phyloP scores from a whole-genome alignment of 2,797 vertebrate genomes.

The Anguilla megastoma region DNA sequence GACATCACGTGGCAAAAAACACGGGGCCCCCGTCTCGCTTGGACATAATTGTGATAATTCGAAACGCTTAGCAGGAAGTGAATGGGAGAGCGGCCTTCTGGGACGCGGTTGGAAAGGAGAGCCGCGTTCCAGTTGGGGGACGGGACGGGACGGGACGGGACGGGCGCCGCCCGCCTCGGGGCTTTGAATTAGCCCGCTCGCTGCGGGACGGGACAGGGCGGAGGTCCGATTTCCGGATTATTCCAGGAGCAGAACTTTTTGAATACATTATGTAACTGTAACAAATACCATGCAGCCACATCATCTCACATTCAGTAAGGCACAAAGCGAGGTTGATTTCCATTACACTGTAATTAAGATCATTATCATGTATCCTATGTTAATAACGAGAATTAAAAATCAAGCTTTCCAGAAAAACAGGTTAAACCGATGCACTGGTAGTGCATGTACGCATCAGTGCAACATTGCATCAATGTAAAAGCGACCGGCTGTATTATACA shows the following conservation, averaged over 20 bases:
- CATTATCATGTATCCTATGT: too few relatives aligned
- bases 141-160: not conserved
- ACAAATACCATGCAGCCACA: not conserved
- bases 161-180: constrained; percentile 37
- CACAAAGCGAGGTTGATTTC: not conserved
- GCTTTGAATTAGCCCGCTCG: constrained; percentile 51
- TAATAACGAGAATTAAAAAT: too few relatives aligned
- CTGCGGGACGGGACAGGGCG: constrained; percentile 51
- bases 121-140: not conserved
- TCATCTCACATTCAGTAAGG: not conserved
- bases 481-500: too few relatives aligned
- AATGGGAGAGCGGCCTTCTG: constrained; percentile 20
- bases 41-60: constrained; percentile 39
- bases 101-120: constrained; percentile 8
- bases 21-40: constrained; percentile 34
- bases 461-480: too few relatives aligned
- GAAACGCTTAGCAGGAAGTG: constrained; percentile 38
- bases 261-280: constrained; percentile 47
- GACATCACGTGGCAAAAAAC: constrained; percentile 1
- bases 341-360: too few relatives aligned
- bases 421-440: too few relatives aligned
- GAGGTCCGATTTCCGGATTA: constrained; percentile 15
- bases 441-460: too few relatives aligned
- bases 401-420: too few relatives aligned
- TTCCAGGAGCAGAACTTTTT: constrained; percentile 30